Percentiles rank a stretch among this genome's conserved stretches.
These are phyloP conservation scores for Tyrannus savana DNA, from an alignment of 2,113 vertebrate genomes.

Conservation along the genomic window DNA sequence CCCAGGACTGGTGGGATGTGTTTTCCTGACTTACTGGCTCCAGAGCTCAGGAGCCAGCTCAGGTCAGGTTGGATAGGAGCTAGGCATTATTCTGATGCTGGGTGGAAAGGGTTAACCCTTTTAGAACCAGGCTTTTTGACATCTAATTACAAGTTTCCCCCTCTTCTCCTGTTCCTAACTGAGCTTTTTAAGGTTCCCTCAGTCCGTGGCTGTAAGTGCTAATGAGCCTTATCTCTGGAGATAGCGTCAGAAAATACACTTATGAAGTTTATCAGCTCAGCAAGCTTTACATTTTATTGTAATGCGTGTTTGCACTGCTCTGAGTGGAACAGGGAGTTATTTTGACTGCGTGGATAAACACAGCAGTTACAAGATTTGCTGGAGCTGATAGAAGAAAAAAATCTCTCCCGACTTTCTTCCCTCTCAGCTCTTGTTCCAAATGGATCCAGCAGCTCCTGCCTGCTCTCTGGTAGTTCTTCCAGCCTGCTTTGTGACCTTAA, in stretches of 20 bases:
- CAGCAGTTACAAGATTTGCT: conserved; percentile 40
- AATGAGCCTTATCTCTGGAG: conserved; percentile 54
- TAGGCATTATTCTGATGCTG: not conserved
- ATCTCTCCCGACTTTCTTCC: not conserved
- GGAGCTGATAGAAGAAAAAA: conserved; percentile 26
- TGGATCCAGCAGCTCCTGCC: not conserved
- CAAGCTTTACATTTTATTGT: conserved; percentile 42
- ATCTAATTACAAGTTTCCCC: not conserved
- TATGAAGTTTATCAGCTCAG: conserved; percentile 36
- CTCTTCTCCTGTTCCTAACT: not conserved
- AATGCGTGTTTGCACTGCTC: conserved; percentile 39
- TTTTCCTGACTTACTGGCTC: not conserved
- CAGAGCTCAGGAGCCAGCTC: not conserved
- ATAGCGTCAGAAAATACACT: conserved; percentile 60
- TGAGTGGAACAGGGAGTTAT: conserved; percentile 60
- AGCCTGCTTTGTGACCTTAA: not conserved
- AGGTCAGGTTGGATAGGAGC: not conserved
- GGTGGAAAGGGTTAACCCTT: conserved; percentile 15
- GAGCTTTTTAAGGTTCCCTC: not conserved
- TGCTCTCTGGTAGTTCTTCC: not conserved
- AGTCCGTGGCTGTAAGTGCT: not conserved
- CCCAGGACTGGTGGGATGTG: rapidly evolving
- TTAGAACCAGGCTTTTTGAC: not conserved
- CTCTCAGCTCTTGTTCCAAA: not conserved
- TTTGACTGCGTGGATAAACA: conserved; percentile 48